Evolutionary conservation across 2,113 vertebrate genomes (phyloP).

Genomic region (Brienomyrus longianalis): DNA sequence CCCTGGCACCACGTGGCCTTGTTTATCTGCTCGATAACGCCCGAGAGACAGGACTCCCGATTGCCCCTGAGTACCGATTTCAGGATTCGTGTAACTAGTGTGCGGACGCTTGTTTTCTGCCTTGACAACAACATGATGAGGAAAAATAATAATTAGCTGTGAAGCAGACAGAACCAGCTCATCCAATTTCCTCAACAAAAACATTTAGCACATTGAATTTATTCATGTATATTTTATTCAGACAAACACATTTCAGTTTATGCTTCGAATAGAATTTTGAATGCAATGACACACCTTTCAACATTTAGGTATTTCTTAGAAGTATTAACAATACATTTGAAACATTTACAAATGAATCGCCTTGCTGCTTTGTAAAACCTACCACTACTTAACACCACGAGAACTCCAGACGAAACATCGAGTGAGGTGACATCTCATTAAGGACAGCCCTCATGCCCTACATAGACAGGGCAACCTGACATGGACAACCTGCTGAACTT

Average conservation of each 20-base stretch:
- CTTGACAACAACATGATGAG: not conserved
- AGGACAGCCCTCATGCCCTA: not conserved
- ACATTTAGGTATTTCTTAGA: not conserved
- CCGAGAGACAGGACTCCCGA: not conserved
- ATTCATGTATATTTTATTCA: not conserved
- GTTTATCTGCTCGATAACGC: not conserved
- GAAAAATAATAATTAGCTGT: not conserved
- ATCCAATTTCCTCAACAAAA: not conserved
- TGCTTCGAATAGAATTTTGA: not conserved
- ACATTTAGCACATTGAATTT: not conserved
- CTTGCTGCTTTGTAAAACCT: not conserved
- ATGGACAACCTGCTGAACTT: not conserved
- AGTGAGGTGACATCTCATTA: not conserved
- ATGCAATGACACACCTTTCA: not conserved
- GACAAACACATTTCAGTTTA: not conserved
- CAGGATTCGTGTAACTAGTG: not conserved
- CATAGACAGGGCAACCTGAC: not conserved
- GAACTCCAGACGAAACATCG: not conserved
- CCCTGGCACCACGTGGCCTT: conserved; percentile 27
- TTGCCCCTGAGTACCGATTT: not conserved
- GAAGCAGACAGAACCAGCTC: not conserved
- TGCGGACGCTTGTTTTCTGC: not conserved
- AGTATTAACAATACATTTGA: not conserved
- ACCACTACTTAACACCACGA: not conserved
- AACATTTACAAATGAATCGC: not conserved